Evolutionary conservation across 1,140 invertebrate genomes (phyloP).

Genomic region (Aphelenchoides avenae): DNA sequence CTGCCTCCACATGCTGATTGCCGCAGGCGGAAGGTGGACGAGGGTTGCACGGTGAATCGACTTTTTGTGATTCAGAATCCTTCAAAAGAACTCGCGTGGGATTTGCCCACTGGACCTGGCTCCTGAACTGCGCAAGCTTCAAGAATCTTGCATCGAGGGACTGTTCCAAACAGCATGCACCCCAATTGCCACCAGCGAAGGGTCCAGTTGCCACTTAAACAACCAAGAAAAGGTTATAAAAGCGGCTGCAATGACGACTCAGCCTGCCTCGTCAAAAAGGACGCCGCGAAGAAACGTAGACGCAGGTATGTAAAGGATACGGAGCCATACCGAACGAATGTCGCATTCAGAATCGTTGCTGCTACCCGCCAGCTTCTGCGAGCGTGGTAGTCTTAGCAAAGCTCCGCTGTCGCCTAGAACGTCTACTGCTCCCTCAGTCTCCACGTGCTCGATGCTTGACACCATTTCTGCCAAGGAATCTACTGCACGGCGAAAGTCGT

Average conservation of each 20-base stretch:
- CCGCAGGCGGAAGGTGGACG: conserved; percentile 56
- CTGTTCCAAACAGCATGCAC: conserved; percentile 51
- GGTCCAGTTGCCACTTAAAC: no score
- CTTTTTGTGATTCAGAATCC: conserved; percentile 43
- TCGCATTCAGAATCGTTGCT: conserved; percentile 22
- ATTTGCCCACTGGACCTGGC: conserved; percentile 58
- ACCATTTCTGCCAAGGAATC: conserved; percentile 49
- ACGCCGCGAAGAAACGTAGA: conserved; percentile 22
- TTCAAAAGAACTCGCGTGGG: conserved; percentile 56
- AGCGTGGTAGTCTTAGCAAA: conserved; percentile 48
- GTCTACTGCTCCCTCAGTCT: conserved; percentile 56
- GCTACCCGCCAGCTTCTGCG: conserved; percentile 38
- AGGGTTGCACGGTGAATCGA: no score
- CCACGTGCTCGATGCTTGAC: conserved; percentile 56
- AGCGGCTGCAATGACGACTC: no score
- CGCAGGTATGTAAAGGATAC: conserved; percentile 14
- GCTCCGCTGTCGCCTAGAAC: conserved; percentile 56
- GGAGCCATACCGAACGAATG: not conserved
- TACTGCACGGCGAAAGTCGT: conserved; percentile 52
- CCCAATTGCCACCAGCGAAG: not conserved
- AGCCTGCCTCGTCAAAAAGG: no score
- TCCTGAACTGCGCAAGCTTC: conserved; percentile 55
- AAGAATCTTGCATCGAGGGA: conserved; percentile 54
- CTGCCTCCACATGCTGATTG: conserved; percentile 55
- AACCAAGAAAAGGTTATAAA: no score